Evolutionary conservation across 2,113 vertebrate genomes (phyloP), one percentile per base, ranked within the genome.

Genomic region (Coptodon rendalli): DNA sequence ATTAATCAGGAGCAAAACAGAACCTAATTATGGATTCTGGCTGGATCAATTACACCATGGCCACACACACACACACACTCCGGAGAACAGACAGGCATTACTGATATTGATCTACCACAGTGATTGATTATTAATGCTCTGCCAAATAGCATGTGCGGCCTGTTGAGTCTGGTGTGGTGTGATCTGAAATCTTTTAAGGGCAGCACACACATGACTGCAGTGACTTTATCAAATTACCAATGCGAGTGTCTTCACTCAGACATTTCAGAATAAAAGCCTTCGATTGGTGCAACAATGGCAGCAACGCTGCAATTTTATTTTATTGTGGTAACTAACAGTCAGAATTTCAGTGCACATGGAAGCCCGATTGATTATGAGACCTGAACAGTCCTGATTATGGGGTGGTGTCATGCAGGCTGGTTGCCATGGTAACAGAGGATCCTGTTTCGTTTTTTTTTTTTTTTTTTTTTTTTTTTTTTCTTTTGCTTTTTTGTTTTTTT

Each of bases 371-470:
- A 89, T 89, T 34, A 17, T 27, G 19, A 16, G 52, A 71, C 57
- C 80, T 56, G 24, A 7, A 24, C 2, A 2, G 59, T n/a, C 24
- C 48, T 83, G 68, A 87, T 81, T 83, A 89, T 34, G 54, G 68
- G 88, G 81, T 78, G 86, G 73, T 82, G 36, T 87, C 78, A 43
- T 24, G 40, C 68, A 27, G 13, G 48, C 38, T 6, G 86, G 91
- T 90, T 87, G 53, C 90, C 76, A 19, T 43, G 81, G 86, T 86
- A 87, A 92, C 89, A 13, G 19, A 71, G 16, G 63, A 24, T 40
- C 31, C 34, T 59, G n/a, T 1, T n/a, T 34, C 16, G 1, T 1
- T n/a, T 2, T 19, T 3, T 52, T 9, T 10, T 12, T 19, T 34
- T 52, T 38, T 24, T 29, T 14, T 7, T 6, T 9, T 4, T 22